Evolutionary conservation across 2,888 invertebrate genomes (phyloP).

Genomic region (Brassicogethes aeneus): DNA sequence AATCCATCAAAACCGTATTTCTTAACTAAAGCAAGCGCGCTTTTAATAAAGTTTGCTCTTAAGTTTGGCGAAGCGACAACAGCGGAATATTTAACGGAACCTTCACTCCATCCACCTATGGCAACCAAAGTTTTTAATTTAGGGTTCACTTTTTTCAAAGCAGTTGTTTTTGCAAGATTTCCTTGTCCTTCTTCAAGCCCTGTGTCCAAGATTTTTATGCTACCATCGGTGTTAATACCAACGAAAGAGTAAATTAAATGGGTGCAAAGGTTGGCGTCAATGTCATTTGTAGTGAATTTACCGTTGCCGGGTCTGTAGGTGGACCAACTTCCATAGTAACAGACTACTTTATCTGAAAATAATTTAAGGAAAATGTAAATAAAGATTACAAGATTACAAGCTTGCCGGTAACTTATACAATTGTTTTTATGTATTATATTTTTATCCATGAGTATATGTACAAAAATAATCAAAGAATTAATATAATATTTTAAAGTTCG

Average conservation of each 20-base stretch:
- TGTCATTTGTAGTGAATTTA: constrained; percentile 14
- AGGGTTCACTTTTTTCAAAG: constrained; percentile 45
- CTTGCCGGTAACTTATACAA: no score
- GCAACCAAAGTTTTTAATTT: constrained; percentile 51
- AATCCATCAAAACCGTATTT: constrained; percentile 68
- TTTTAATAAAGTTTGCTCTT: constrained; percentile 49
- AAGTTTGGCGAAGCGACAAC: constrained; percentile 40
- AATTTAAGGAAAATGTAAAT: no score
- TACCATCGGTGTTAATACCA: constrained; percentile 16
- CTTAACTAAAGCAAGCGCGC: constrained; percentile 17
- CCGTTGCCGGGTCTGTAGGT: constrained; percentile 16
- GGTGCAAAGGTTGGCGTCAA: constrained; percentile 22
- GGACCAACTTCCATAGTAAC: constrained; percentile 54
- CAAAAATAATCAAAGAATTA: no score
- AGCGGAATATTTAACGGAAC: constrained; percentile 22
- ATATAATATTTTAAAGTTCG: no score
- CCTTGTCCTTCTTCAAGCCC: constrained; percentile 14
- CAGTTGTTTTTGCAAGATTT: constrained; percentile 46
- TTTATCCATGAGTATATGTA: no score
- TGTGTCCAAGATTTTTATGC: constrained; percentile 11
- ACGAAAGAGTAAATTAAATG: constrained; percentile 24
- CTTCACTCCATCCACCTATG: constrained; percentile 63
- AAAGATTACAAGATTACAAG: no score
- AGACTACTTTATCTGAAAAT: constrained; percentile 57
- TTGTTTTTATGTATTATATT: no score